Evolutionary conservation across 2,797 vertebrate species (phyloP).

Genomic region (Catamblyrhynchus diadema): DNA sequence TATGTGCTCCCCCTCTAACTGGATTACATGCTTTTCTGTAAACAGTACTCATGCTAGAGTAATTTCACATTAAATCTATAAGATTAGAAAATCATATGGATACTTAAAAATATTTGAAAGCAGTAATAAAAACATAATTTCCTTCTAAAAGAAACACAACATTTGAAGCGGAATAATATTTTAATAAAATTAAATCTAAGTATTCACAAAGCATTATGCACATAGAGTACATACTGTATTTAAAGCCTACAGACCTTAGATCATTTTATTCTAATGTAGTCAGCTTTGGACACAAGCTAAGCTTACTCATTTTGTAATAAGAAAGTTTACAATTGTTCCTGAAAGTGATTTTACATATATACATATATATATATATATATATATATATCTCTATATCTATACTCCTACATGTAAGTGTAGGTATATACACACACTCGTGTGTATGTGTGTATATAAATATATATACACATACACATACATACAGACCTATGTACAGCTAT

Average conservation of each 20-base stretch:
- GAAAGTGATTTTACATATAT: slow-evolving; percentile 65
- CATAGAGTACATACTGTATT: slow-evolving; percentile 60
- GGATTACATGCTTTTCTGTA: not conserved
- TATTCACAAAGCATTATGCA: slow-evolving; percentile 68
- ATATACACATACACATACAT: slow-evolving; percentile 4
- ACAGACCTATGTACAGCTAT: slow-evolving; percentile 29
- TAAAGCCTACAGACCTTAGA: slow-evolving; percentile 63
- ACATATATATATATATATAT: slow-evolving; percentile 37
- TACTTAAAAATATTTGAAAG: slow-evolving; percentile 9
- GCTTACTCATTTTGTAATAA: slow-evolving; percentile 49
- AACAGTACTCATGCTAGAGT: not conserved
- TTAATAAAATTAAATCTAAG: slow-evolving; percentile 70
- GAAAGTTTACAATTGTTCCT: slow-evolving; percentile 57
- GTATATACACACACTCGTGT: slow-evolving; percentile 22
- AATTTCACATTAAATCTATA: slow-evolving; percentile 1
- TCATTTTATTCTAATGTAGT: slow-evolving; percentile 44
- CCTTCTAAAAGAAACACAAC: slow-evolving; percentile 58
- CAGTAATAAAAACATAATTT: not conserved
- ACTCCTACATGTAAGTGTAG: slow-evolving; percentile 47
- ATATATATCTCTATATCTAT: slow-evolving; percentile 33
- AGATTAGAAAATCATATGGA: slow-evolving; percentile 14
- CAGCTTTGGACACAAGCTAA: slow-evolving; percentile 66
- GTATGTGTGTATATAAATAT: slow-evolving; percentile 14
- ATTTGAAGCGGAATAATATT: slow-evolving; percentile 66
- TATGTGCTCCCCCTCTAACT: not conserved